Evolutionary conservation across 1,140 invertebrate species (phyloP).

Genomic region (Sinonovacula constricta): DNA sequence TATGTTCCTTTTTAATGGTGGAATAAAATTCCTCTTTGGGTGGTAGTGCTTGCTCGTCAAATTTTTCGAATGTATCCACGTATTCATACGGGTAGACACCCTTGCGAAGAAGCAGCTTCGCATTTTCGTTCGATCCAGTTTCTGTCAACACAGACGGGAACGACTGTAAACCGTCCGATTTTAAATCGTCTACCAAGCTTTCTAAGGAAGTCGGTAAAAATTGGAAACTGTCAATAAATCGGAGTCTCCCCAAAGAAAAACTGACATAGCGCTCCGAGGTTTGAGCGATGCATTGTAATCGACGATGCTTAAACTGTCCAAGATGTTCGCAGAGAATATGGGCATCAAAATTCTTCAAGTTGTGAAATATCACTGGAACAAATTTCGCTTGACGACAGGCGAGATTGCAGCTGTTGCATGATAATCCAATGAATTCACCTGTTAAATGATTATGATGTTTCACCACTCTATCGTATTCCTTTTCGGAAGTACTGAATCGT

Average conservation of each 20-base stretch:
- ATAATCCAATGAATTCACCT: conserved; percentile 22
- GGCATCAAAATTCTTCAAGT: conserved; percentile 74
- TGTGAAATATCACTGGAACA: conserved; percentile 77
- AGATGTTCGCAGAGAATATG: conserved; percentile 72
- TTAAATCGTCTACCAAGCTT: conserved; percentile 27
- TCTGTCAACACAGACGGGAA: conserved; percentile 15
- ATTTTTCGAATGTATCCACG: conserved; percentile 22
- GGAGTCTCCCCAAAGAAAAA: conserved; percentile 44
- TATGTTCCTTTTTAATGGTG: conserved; percentile 10
- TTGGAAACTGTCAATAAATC: conserved; percentile 42
- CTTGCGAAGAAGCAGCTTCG: conserved; percentile 37
- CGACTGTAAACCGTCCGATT: conserved; percentile 12
- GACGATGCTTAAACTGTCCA: conserved; percentile 52
- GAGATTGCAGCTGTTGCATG: conserved; percentile 30
- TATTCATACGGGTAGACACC: conserved; percentile 48
- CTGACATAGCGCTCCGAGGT: conserved; percentile 73
- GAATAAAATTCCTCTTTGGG: conserved; percentile 23
- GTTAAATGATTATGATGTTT: conserved; percentile 45
- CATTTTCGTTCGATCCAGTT: conserved; percentile 10
- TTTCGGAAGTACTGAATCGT: conserved; percentile 16
- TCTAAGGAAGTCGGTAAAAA: conserved; percentile 34
- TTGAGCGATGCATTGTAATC: conserved; percentile 72
- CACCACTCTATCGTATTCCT: background rate
- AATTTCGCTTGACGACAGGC: conserved; percentile 25
- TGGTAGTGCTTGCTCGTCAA: conserved; percentile 23